A percentile compares a stretch with the other conserved stretches of the same genome.
Evolutionary conservation across 2,113 vertebrate species (phyloP).

Genomic region (Ailurus styani): DNA sequence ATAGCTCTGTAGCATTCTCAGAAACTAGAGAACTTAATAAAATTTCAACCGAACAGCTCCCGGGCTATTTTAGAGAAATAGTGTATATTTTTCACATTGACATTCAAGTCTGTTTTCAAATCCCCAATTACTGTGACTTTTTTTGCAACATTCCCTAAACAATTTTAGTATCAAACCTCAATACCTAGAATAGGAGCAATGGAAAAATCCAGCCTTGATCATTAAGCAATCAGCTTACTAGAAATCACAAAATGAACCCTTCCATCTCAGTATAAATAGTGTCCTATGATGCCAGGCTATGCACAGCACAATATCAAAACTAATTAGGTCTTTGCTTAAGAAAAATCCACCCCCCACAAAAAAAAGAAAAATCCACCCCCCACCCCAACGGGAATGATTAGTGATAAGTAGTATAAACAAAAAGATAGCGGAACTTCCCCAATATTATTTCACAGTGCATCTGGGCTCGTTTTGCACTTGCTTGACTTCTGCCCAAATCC

Average conservation of each 20-base stretch:
- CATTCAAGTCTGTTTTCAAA: neutral
- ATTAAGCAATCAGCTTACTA: neutral
- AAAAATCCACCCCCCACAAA: too few relatives aligned
- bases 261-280: neutral
- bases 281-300: neutral
- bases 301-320: neutral
- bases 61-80: neutral
- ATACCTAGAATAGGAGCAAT: neutral
- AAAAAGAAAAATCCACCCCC: too few relatives aligned
- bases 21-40: neutral
- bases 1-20: neutral
- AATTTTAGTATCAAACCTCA: neutral
- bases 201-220: neutral
- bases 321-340: neutral
- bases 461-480: neutral
- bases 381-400: neutral
- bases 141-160: neutral
- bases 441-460: neutral
- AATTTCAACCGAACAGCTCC: neutral
- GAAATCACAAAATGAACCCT: slow-evolving; percentile 5
- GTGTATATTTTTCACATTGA: neutral
- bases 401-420: neutral
- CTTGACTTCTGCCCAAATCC: neutral
- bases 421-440: neutral
- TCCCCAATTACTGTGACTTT: neutral